Conservation (phyloP, 2,888 invertebrate species). For the Erebia palarica region DNA sequence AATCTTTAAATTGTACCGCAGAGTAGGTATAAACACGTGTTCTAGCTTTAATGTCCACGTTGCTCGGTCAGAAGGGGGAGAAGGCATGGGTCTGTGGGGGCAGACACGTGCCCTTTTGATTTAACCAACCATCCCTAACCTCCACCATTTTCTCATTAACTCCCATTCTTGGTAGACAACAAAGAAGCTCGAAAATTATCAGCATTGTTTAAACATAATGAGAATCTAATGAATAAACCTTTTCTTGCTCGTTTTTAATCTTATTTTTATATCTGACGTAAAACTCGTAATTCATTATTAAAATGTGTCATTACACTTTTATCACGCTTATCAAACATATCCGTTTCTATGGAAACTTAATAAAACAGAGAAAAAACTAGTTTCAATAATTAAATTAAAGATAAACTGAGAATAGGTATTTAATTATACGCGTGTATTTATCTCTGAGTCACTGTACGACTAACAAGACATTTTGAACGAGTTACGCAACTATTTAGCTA, state of each 20-base stretch:
- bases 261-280: background rate
- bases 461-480: background rate
- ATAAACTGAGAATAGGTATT: constrained; percentile 9
- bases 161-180: background rate
- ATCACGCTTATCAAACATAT: background rate
- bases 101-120: background rate
- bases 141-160: background rate
- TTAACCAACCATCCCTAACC: background rate
- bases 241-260: background rate
- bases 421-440: background rate
- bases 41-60: background rate
- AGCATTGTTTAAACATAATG: too few species aligned
- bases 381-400: background rate
- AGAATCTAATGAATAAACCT: too few species aligned
- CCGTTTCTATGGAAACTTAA: background rate
- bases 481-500: constrained; percentile 25
- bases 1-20: too few species aligned
- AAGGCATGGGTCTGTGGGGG: background rate
- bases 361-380: constrained; percentile 1
- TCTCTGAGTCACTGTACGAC: background rate
- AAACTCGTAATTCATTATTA: background rate
- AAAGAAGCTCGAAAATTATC: background rate
- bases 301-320: background rate
- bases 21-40: background rate
- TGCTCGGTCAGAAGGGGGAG: background rate